Evolutionary conservation across 2,797 vertebrate species (phyloP), one percentile per base, ranked within the genome.

Genomic region (Sandelia bainsii): DNA sequence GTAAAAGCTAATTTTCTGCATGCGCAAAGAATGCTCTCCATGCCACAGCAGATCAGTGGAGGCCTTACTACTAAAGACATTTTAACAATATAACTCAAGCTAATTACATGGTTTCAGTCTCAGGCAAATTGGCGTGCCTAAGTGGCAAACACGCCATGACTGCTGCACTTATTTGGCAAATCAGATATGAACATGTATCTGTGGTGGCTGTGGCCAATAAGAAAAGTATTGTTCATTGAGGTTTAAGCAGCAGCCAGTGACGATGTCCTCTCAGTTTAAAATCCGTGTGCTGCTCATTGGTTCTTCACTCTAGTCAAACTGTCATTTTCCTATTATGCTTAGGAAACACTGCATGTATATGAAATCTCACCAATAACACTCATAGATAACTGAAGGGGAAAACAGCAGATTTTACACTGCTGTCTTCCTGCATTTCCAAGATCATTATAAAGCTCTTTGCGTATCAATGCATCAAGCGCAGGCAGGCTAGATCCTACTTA

Each of bases 101-200:
- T 44, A 34, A 40, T 64, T 34, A 17, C 23, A 64, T 40, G 32
- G 13, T 51, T 69, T 79, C 2, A 70, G 59, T 81, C 20, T 62
- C 39, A 60, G 56, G 50, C 64, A 50, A 63, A 62, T 50, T 8
- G n/a, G 25, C 50, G 20, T 44, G 44, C 69, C 58, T 52, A 10
- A 20, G 3, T 46, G 23, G 27, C 7, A 63, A 67, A 50, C 68
- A 85, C 81, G 85, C 73, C 69, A 27, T 9, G 25, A 65, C 66
- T 75, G 77, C 72, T 74, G 23, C 25, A 78, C 52, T 64, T 62
- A 81, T 92, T 92, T 91, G 90, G 89, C 88, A 86, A 88, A 72
- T 67, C 34, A 6, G 48, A 75, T 27, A 40, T 12, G 8, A 69
- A 79, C 27, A 69, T 77, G 19, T 50, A 23, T 60, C 52, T 72